phyloP scores from a whole-genome alignment of 2,797 vertebrate species.

The Catostomus latipinnis region DNA sequence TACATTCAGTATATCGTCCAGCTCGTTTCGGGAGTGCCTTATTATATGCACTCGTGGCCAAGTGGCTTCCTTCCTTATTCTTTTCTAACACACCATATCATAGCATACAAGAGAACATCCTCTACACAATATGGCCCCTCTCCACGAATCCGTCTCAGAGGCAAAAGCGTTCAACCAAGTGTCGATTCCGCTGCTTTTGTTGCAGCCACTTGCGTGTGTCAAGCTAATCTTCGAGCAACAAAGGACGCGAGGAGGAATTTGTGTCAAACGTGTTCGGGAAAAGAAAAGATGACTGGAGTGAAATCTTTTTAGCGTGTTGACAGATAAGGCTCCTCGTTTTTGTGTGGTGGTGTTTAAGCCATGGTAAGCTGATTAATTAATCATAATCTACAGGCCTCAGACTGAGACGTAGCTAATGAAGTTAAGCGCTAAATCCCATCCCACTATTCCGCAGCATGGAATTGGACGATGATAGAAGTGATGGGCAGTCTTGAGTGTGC shows the following conservation, averaged over 20 bases:
- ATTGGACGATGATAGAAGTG: conserved; percentile 49
- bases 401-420: conserved; percentile 83
- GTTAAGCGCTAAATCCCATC: conserved; percentile 83
- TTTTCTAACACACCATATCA: conserved; percentile 37
- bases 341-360: conserved; percentile 79
- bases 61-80: background rate
- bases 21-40: too few relatives aligned
- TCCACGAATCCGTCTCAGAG: background rate
- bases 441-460: conserved; percentile 65
- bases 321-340: conserved; percentile 80
- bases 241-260: conserved; percentile 72
- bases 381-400: conserved; percentile 84
- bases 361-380: conserved; percentile 86
- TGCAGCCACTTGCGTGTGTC: conserved; percentile 12
- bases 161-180: conserved; percentile 2
- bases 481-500: background rate
- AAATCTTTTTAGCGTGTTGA: conserved; percentile 83
- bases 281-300: conserved; percentile 73
- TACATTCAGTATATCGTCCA: too few relatives aligned
- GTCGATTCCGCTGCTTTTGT: conserved; percentile 30
- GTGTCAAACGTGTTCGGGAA: conserved; percentile 61
- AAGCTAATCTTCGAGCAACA: conserved; percentile 45
- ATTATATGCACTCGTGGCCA: background rate
- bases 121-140: conserved; percentile 3
- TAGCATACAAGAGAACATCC: conserved; percentile 4